phyloP scores from a whole-genome alignment of 2,113 vertebrate species.

The Hemiprocne comata region DNA sequence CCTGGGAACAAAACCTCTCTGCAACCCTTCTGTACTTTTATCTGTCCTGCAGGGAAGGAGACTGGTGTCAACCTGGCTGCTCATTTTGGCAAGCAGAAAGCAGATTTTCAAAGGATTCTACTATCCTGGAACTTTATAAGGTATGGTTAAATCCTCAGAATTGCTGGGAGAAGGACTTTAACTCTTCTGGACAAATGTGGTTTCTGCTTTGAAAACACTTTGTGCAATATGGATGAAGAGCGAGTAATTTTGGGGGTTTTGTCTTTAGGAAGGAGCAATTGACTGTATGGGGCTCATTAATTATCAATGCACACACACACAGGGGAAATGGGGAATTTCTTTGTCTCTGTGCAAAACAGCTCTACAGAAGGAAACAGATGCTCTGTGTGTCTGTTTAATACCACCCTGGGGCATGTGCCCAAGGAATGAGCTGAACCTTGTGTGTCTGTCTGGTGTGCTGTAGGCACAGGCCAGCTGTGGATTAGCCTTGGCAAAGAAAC shows the following conservation, averaged over 20 bases:
- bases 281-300: background rate
- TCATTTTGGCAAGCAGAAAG: background rate
- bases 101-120: background rate
- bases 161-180: background rate
- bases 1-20: background rate
- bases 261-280: background rate
- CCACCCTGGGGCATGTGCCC: background rate
- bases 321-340: background rate
- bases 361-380: background rate
- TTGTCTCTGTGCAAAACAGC: background rate
- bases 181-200: accelerated
- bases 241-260: background rate
- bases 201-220: background rate
- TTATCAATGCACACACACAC: background rate
- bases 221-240: background rate
- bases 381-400: background rate
- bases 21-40: background rate
- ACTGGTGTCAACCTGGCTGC: background rate
- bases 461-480: background rate
- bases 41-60: background rate
- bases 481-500: background rate
- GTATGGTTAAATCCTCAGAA: background rate
- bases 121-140: background rate
- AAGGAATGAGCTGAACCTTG: background rate
- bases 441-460: background rate